These are phyloP conservation scores for Vesta saturnalis DNA, from an alignment of 2,888 invertebrate genomes.

Conservation along the genomic window DNA sequence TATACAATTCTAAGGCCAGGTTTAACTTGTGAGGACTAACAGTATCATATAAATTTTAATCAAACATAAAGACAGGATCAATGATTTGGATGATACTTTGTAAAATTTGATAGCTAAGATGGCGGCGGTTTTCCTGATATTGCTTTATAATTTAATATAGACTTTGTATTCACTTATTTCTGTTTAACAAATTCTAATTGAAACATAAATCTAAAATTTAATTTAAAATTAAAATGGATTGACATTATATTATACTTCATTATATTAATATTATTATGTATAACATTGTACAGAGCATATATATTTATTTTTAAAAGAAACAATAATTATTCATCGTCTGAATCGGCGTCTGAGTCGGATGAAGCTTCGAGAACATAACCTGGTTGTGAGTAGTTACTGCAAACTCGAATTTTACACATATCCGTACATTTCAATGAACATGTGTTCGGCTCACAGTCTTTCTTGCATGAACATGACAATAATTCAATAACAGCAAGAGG, in stretches of 20 bases:
- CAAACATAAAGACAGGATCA: not conserved
- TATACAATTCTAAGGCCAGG: too few relatives aligned
- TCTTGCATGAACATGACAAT: too few relatives aligned
- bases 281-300: too few relatives aligned
- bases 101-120: not conserved
- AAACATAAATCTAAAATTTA: not conserved
- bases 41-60: not conserved
- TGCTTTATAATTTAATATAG: not conserved
- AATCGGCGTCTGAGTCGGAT: too few relatives aligned
- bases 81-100: too few relatives aligned
- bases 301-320: not conserved
- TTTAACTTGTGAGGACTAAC: too few relatives aligned
- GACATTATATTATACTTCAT: not conserved
- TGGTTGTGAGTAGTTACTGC: too few relatives aligned
- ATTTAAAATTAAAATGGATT: not conserved
- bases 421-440: not conserved
- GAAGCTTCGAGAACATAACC: too few relatives aligned
- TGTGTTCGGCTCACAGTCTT: too few relatives aligned
- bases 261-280: too few relatives aligned
- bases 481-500: too few relatives aligned
- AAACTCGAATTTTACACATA: not conserved
- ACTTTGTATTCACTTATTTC: not conserved
- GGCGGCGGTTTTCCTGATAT: not conserved
- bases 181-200: too few relatives aligned
- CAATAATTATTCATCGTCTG: not conserved